Evolutionary conservation across 37 sponge, comb jelly and placozoan genomes (phyloP), one percentile per base, ranked within the genome.

Genomic region (Beroe ovata): DNA sequence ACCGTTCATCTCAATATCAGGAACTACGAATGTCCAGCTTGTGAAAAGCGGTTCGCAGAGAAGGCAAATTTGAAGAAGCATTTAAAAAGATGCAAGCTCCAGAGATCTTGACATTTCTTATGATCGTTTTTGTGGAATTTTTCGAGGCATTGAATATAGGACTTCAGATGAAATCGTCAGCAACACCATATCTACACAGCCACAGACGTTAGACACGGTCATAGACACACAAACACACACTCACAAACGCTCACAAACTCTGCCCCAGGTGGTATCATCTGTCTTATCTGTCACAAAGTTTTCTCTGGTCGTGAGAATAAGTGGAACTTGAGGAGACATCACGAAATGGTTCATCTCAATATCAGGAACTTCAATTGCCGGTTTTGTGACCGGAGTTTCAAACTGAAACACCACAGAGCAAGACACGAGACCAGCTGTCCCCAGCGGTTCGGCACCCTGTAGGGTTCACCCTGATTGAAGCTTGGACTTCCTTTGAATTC

Each of bases 1-100:
- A 77, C 84, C 28, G 84, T 77, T 2, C 84, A 77, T 42, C 84
- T 77, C 36, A 77, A 77, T 20, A 77, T 77, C 42, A 37, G 33
- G 54, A 77, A 77, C 28, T 77, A 77, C 22, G 1, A 16, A 1
- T 77, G 84, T 40, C 84, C 84, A 0, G 21, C 6, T 16, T 77
- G 84, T 23, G 33, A 16, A 8, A 1, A 19, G 28, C 25, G n/a
- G 47, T 77, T 77, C 33, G 84, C 36, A 33, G 69, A 66, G 16
- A 66, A 30, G 8, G 69, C 69, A 11, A 66, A 25, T 4, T 18
- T 66, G 16, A 66, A 66, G 36, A 66, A 66, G 30, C 69, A 66
- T 30, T 34, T 66, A 37, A 26, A 37, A 30, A 30, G 14, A 6
- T 66, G 69, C 69, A 66, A 66, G 29, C 21, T 14, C 19, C 29